Evolutionary conservation across 2,888 invertebrate genomes (phyloP).

Genomic region (Taenaris catops): DNA sequence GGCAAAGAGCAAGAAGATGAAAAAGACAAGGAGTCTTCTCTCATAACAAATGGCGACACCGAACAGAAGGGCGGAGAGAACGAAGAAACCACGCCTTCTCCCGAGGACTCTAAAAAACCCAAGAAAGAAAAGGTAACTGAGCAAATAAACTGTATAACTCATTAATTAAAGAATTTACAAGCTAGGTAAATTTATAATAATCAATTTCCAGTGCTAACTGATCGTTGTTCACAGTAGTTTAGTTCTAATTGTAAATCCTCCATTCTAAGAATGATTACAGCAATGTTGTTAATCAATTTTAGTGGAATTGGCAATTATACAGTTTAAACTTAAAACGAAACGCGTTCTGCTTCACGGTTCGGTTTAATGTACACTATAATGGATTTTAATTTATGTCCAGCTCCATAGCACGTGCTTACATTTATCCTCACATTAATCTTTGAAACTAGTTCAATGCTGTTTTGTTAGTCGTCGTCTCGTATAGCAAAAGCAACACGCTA

Average conservation of each 20-base stretch:
- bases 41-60: constrained; percentile 60
- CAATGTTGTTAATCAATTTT: constrained; percentile 15
- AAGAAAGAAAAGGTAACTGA: constrained; percentile 83
- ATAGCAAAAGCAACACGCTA: constrained; percentile 7
- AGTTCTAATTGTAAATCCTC: no score
- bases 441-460: constrained; percentile 5
- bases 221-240: no score
- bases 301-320: constrained; percentile 15
- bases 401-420: constrained; percentile 9
- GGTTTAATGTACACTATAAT: constrained; percentile 6
- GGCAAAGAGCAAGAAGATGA: constrained; percentile 48
- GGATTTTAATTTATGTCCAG: constrained; percentile 10
- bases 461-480: constrained; percentile 1
- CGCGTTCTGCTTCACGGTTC: constrained; percentile 11
- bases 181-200: no score
- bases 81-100: constrained; percentile 50
- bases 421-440: constrained; percentile 7
- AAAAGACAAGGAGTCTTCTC: constrained; percentile 40
- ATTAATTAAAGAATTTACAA: no score
- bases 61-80: constrained; percentile 62
- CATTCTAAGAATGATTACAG: no score
- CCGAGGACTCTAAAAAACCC: constrained; percentile 79
- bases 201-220: no score
- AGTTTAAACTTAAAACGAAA: constrained; percentile 12
- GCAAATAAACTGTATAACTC: no score